phyloP scores from a whole-genome alignment of 2,113 vertebrate species.

The Peromyscus maniculatus region DNA sequence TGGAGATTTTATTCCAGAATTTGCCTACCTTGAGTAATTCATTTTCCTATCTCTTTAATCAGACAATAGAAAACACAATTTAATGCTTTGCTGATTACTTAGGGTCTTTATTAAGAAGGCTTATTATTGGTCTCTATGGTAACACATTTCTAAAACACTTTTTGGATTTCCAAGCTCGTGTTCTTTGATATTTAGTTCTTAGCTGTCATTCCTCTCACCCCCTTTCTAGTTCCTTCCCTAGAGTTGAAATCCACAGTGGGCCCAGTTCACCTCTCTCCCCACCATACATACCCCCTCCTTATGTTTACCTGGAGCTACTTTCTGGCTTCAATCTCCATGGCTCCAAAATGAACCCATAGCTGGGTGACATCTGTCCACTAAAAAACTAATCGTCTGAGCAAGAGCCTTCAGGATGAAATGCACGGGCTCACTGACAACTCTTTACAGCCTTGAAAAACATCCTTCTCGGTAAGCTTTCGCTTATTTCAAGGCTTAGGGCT shows the following conservation, averaged over 20 bases:
- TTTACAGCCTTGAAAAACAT: background rate
- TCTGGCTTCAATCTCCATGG: constrained; percentile 37
- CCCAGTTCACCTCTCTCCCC: background rate
- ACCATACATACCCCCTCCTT: background rate
- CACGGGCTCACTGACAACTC: constrained; percentile 31
- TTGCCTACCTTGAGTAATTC: constrained; percentile 70
- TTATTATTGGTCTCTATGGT: constrained; percentile 81
- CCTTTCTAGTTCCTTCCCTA: constrained; percentile 44
- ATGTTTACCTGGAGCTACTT: background rate
- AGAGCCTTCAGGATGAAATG: background rate
- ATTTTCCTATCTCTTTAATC: constrained; percentile 79
- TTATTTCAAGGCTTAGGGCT: constrained; percentile 9
- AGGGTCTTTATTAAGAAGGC: constrained; percentile 80
- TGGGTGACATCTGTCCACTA: constrained; percentile 50
- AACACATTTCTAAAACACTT: constrained; percentile 75
- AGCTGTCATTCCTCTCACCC: constrained; percentile 23
- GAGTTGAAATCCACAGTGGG: constrained; percentile 21
- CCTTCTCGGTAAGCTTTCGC: constrained; percentile 1
- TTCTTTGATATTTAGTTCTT: constrained; percentile 65
- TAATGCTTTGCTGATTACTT: constrained; percentile 79
- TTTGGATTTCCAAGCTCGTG: constrained; percentile 62
- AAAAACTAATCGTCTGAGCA: constrained; percentile 27
- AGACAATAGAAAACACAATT: constrained; percentile 78
- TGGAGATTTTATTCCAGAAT: constrained; percentile 60
- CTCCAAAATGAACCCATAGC: constrained; percentile 13